Percentiles rank a stretch among this genome's conserved stretches.
Evolutionary conservation across 2,888 invertebrate species (phyloP).

Genomic region (Bombylius major): DNA sequence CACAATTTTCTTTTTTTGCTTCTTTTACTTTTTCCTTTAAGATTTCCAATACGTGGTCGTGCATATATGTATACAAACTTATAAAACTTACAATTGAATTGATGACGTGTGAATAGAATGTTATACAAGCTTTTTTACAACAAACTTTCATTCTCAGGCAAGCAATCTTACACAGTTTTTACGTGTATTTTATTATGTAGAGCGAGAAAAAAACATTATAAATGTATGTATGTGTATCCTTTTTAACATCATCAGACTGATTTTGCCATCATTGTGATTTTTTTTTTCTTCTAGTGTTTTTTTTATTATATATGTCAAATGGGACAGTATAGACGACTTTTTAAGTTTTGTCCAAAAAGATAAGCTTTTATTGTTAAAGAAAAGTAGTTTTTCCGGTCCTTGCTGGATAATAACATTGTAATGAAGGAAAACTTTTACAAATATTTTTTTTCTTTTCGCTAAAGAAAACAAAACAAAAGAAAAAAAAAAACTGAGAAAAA

Average conservation of each 20-base stretch:
- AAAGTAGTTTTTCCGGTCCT: conserved; percentile 5
- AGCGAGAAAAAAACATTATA: no score
- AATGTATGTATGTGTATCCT: no score
- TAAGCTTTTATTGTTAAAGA: conserved; percentile 4
- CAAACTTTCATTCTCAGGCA: background rate
- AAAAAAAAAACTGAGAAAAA: no score
- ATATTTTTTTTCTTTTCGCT: no score
- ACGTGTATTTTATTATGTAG: no score
- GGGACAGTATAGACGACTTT: background rate
- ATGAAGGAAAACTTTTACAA: conserved; percentile 1
- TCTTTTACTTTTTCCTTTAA: background rate
- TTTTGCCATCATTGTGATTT: background rate
- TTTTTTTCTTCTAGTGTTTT: background rate
- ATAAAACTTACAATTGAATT: no score
- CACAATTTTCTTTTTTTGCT: background rate
- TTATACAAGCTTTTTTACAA: conserved; percentile 7
- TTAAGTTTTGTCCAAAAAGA: conserved; percentile 1
- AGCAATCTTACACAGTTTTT: no score
- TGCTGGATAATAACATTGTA: conserved; percentile 5
- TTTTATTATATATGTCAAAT: conserved; percentile 5
- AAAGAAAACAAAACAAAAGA: no score
- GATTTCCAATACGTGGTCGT: conserved; percentile 1
- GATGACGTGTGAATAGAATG: conserved; percentile 4
- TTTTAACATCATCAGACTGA: no score
- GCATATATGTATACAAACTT: background rate